Conservation (phyloP, 2,113 vertebrate genomes). For the Furnarius figulus region DNA sequence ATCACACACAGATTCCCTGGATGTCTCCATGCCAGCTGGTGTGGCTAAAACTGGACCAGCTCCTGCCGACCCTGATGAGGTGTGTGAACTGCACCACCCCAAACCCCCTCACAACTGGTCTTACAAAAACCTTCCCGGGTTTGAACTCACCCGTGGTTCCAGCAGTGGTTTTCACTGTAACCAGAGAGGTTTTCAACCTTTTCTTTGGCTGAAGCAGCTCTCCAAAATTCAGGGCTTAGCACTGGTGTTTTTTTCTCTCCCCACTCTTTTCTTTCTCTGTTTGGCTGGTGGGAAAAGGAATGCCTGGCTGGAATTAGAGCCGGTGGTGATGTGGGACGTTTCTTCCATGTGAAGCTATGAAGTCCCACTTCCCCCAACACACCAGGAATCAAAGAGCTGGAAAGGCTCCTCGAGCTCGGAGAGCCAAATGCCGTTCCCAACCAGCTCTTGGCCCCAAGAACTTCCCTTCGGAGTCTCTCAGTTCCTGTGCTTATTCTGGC, state of each 20-base stretch:
- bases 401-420: background rate
- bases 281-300: slow-evolving; percentile 10
- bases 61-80: background rate
- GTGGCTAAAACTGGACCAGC: background rate
- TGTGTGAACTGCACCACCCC: background rate
- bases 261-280: background rate
- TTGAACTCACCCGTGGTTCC: background rate
- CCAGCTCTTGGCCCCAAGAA: background rate
- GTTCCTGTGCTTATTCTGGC: slow-evolving; percentile 59
- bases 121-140: background rate
- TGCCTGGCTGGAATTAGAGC: background rate
- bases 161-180: background rate
- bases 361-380: background rate
- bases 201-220: background rate
- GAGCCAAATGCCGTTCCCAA: background rate
- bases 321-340: background rate
- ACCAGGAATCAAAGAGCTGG: slow-evolving; percentile 11
- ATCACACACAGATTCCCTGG: background rate
- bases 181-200: background rate
- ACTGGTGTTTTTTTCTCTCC: background rate
- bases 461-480: slow-evolving; percentile 22
- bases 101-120: background rate
- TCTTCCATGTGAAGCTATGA: background rate
- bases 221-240: slow-evolving; percentile 22
- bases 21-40: background rate